Evolutionary conservation across 1,140 invertebrate genomes (phyloP), one percentile per base, ranked within the genome.

Genomic region (Rhagoletis zephyria): DNA sequence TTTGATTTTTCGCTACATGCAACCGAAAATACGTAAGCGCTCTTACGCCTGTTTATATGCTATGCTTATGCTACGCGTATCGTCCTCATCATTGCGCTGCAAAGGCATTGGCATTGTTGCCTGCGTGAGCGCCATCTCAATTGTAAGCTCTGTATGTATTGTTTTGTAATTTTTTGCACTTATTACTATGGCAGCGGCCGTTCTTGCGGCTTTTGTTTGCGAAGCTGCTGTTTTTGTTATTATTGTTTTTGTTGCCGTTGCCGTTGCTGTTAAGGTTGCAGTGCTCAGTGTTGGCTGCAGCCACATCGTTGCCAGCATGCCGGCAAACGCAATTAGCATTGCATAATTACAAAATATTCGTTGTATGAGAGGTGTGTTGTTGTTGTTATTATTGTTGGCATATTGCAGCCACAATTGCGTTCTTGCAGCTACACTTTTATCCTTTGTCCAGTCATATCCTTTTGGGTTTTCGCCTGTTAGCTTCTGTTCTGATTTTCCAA

Each of bases 401-500:
- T 56, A 16, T 56, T 42, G 74, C 63, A 85, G 10, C 61, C 19
- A 65, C 60, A 60, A 45, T 61, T 81, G 60, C 63, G 63, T 56
- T 87, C 56, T 87, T 86, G 87, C 19, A 12, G 56, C 60, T 86
- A 42, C 67, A 85, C 42, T 87, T 87, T 92, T 92, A 87, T 89
- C 91, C 85, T 93, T 92, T 85, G 92, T 89, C 92, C 92, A 93
- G 85, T 93, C 92, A 56, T 91, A 91, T n/a, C 90, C 90, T 67
- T 92, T 91, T 61, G 90, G 89, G 88, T 90, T 93, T 56, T 88
- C 90, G 61, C 90, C 91, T 88, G 91, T 93, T n/a, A 95, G 95
- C 90, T 96, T 96, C 90, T 95, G 95, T 90, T 96, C 95, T 5
- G 95, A 96, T 92, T 95, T 96, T 88, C 94, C 95, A 88, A 96